Evolutionary conservation across 92 coral and sea anemone species (phyloP), one percentile per base, ranked within the genome.

Genomic region (Parazoanthus darwini): DNA sequence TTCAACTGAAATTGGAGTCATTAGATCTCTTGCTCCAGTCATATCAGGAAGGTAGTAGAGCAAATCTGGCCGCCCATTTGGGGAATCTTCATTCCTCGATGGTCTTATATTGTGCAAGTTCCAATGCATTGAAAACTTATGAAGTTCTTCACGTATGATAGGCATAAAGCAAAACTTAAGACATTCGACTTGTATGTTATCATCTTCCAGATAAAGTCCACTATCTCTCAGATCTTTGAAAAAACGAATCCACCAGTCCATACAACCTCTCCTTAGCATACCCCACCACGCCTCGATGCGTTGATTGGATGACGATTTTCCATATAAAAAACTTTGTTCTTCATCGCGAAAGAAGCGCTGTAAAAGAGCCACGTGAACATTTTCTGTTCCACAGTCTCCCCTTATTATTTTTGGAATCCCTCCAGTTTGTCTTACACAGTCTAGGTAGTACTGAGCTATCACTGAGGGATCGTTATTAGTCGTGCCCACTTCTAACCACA

Each of bases 361-460:
- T 50, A 83, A 15, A 8, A 56, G 77, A n/a, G 88, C 88, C 5
- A 84, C 88, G 75, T 89, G 13, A 16, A 63, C 79, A 43, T 89
- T 89, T 65, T 89, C 91, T 83, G 88, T 90, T 42, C 92, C 92
- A 85, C 82, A 36, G 26, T 90, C 92, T n/a, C n/a, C 89, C 51
- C 86, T 33, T 65, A 85, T 85, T 8, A 90, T 50, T 82, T 87
- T 70, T 2, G 90, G 51, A 39, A 72, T 90, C 70, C 33, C 33
- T 29, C 33, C 33, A 29, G 33, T 29, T 29, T 29, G 33, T 29
- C 33, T 29, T 29, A 29, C 33, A 29, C 33, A 29, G 33, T 29
- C 33, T 29, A 29, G 33, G 33, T 29, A 29, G 33, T 29, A 29
- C 33, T 29, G 33, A 29, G 33, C 33, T 29, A 29, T 29, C 0